Conservation (phyloP, 2,113 vertebrate species). For the Rafetus swinhoei region DNA sequence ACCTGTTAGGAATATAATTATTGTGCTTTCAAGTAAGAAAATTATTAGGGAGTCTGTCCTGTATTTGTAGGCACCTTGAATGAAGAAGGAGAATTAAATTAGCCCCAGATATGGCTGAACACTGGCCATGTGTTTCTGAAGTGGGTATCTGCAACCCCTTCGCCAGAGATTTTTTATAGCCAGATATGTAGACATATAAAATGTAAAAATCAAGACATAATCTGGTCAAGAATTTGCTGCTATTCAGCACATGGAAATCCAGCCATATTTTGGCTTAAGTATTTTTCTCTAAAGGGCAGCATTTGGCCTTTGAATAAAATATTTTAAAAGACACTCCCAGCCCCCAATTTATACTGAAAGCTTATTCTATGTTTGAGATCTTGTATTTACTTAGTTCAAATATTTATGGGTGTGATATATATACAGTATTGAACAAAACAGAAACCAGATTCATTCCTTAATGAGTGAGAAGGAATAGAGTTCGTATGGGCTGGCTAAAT, state of each 20-base stretch:
- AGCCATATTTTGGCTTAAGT: conserved; percentile 1
- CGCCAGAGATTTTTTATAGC: conserved; percentile 40
- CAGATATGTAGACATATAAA: conserved; percentile 39
- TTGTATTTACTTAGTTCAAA: conserved; percentile 77
- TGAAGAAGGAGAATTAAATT: conserved; percentile 69
- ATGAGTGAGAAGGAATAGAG: conserved; percentile 72
- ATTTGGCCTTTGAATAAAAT: conserved; percentile 60
- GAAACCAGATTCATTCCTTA: conserved; percentile 78
- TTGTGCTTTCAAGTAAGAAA: conserved; percentile 62
- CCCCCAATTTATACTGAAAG: conserved; percentile 64
- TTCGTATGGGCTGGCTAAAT: conserved; percentile 56
- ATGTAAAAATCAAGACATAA: conserved; percentile 55
- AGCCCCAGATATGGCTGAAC: conserved; percentile 68
- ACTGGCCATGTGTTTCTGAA: conserved; percentile 68
- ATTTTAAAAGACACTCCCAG: conserved; percentile 56
- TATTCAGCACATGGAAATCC: conserved; percentile 36
- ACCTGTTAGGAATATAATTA: conserved; percentile 48
- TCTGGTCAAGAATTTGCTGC: conserved; percentile 50
- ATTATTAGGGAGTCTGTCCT: conserved; percentile 67
- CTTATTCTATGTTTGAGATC: conserved; percentile 74
- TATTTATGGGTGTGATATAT: conserved; percentile 77
- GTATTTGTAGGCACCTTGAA: conserved; percentile 69
- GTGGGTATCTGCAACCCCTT: conserved; percentile 50
- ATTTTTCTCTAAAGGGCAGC: conserved; percentile 12
- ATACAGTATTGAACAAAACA: conserved; percentile 78